Evolutionary conservation across 2,797 vertebrate genomes (phyloP).

Genomic region (Scyliorhinus canicula): DNA sequence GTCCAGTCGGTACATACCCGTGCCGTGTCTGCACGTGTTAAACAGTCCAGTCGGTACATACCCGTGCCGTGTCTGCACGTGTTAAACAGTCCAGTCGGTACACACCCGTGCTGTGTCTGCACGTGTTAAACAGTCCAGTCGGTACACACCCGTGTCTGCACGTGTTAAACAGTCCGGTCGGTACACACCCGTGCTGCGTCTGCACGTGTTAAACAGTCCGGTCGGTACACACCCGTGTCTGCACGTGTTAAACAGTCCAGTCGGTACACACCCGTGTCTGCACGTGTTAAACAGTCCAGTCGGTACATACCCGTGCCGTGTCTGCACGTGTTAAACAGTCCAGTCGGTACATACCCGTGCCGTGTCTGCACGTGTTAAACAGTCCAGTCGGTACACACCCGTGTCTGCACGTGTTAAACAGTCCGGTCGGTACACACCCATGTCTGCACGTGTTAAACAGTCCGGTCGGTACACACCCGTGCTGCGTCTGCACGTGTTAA

Average conservation of each 20-base stretch:
- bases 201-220: neutral
- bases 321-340: neutral
- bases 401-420: neutral
- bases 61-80: neutral
- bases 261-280: neutral
- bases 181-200: neutral
- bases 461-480: neutral
- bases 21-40: neutral
- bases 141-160: neutral
- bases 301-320: neutral
- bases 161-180: neutral
- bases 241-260: neutral
- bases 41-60: neutral
- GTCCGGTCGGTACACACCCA: neutral
- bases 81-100: neutral
- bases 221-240: neutral
- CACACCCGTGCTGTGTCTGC: neutral
- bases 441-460: neutral
- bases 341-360: neutral
- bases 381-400: neutral
- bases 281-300: neutral
- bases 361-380: neutral
- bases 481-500: neutral
- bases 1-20: neutral
- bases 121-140: neutral